These are phyloP conservation scores for Villa cingulata DNA, from an alignment of 2,888 invertebrate species.

Conservation along the genomic window DNA sequence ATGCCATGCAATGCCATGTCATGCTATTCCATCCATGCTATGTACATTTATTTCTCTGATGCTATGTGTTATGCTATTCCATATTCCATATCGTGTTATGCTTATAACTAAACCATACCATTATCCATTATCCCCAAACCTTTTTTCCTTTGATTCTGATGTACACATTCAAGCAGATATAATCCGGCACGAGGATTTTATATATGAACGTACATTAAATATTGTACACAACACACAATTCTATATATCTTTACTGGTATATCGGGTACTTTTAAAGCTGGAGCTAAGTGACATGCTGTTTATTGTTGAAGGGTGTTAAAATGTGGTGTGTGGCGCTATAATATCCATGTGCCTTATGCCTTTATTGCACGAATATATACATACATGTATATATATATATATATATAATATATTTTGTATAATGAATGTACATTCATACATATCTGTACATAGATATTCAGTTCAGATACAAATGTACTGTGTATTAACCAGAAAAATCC, in stretches of 20 bases:
- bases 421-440: neutral
- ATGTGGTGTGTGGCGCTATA: constrained; percentile 27
- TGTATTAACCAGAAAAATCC: too few species aligned
- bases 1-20: constrained; percentile 2
- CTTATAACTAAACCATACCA: neutral
- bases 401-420: too few species aligned
- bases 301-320: constrained; percentile 36
- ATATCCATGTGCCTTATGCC: constrained; percentile 11
- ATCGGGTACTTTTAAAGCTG: constrained; percentile 29
- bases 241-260: constrained; percentile 1
- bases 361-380: neutral
- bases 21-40: neutral
- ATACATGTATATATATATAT: too few species aligned
- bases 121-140: neutral
- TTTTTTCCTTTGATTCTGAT: too few species aligned
- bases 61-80: too few species aligned
- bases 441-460: neutral
- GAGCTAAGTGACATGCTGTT: constrained; percentile 36
- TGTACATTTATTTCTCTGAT: too few species aligned
- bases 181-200: constrained; percentile 21
- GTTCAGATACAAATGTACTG: too few species aligned
- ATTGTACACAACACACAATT: constrained; percentile 1
- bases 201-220: neutral
- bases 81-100: neutral
- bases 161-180: constrained; percentile 11